phyloP scores from a whole-genome alignment of 2,113 vertebrate species.

The Bubalus kerabau region DNA sequence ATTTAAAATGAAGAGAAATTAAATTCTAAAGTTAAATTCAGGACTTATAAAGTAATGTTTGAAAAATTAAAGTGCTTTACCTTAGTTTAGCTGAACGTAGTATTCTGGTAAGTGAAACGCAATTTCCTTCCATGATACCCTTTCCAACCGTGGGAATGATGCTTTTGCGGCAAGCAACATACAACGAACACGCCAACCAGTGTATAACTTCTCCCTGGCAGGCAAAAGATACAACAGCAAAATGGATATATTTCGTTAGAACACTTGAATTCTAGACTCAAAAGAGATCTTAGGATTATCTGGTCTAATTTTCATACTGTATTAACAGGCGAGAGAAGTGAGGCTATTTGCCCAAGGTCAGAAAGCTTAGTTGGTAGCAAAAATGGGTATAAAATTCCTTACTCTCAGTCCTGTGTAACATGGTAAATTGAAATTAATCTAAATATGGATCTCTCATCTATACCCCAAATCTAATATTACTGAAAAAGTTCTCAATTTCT shows the following conservation, averaged over 20 bases:
- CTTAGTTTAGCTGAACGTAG: conserved; percentile 94
- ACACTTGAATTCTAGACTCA: not conserved
- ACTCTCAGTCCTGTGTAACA: not conserved
- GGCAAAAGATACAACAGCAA: conserved; percentile 28
- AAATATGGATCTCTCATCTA: conserved; percentile 1
- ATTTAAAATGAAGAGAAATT: conserved; percentile 39
- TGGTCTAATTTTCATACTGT: not conserved
- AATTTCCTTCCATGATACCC: conserved; percentile 95
- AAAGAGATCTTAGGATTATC: conserved; percentile 21
- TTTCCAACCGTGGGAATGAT: conserved; percentile 93
- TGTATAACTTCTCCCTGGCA: conserved; percentile 92
- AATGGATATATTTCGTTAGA: conserved; percentile 21
- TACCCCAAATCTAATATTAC: not conserved
- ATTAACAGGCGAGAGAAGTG: not conserved
- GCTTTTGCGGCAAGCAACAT: conserved; percentile 93
- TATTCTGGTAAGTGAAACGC: conserved; percentile 96
- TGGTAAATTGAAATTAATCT: not conserved
- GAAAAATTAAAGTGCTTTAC: conserved; percentile 75
- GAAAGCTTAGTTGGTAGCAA: not conserved
- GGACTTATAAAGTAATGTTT: not conserved
- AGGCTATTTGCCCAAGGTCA: not conserved
- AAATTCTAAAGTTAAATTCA: conserved; percentile 34
- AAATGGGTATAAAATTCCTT: not conserved
- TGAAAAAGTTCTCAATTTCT: not conserved
- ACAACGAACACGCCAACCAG: conserved; percentile 95